A percentile compares a stretch with the other conserved stretches of the same genome.
Conservation (phyloP, 1,140 invertebrate species). For the Tetramorium simillimum region DNA sequence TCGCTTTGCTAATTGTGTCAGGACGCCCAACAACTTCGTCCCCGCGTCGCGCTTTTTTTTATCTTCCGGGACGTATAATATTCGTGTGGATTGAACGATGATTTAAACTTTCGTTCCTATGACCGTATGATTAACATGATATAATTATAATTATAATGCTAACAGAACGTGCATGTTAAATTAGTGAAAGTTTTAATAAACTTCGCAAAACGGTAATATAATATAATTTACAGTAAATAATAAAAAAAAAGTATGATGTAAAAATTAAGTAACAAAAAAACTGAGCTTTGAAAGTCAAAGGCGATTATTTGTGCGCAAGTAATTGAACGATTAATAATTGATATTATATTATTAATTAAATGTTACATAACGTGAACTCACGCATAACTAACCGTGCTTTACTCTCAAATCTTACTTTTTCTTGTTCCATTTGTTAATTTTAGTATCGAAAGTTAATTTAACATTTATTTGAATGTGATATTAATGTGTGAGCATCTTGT, state of each 20-base stretch:
- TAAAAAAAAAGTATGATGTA: too few relatives aligned
- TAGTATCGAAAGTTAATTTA: too few relatives aligned
- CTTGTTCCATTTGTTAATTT: too few relatives aligned
- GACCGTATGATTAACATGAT: not conserved
- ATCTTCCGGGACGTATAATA: not conserved
- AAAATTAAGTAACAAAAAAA: too few relatives aligned
- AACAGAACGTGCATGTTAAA: not conserved
- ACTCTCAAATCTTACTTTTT: too few relatives aligned
- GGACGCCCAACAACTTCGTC: not conserved
- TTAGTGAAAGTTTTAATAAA: not conserved
- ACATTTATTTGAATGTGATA: not conserved
- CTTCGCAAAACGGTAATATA: not conserved
- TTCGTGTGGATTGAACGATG: not conserved
- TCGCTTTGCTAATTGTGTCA: constrained; percentile 44
- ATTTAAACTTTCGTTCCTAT: not conserved
- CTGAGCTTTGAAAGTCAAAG: too few relatives aligned
- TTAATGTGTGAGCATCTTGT: not conserved
- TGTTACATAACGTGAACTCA: too few relatives aligned
- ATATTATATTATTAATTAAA: too few relatives aligned
- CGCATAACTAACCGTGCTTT: too few relatives aligned
- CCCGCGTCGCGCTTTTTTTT: constrained; percentile 15
- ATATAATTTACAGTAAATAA: too few relatives aligned
- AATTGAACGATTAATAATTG: too few relatives aligned
- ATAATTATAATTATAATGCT: not conserved
- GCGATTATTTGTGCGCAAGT: too few relatives aligned